phyloP scores from a whole-genome alignment of 2,113 vertebrate species.

The Melanostigma gelatinosum region DNA sequence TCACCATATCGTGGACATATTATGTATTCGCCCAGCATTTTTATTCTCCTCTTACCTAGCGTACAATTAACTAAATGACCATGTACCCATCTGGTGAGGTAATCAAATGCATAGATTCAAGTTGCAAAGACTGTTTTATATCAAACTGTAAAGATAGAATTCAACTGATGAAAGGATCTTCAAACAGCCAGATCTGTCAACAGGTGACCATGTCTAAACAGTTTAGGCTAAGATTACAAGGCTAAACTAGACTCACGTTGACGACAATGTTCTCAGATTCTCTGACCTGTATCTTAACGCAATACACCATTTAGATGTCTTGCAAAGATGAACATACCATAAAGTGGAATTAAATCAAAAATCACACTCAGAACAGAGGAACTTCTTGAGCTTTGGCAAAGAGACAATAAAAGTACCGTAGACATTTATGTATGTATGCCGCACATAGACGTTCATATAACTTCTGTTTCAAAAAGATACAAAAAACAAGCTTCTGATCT shows the following conservation, averaged over 20 bases:
- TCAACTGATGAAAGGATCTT: not conserved
- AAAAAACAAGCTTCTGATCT: not conserved
- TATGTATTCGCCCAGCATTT: slow-evolving; percentile 7
- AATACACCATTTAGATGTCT: not conserved
- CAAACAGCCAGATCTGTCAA: not conserved
- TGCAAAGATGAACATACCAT: not conserved
- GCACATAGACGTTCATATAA: not conserved
- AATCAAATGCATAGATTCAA: not conserved
- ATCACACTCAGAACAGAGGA: not conserved
- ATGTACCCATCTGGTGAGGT: slow-evolving; percentile 5
- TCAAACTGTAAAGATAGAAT: not conserved
- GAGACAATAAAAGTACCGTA: not conserved
- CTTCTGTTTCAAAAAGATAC: not conserved
- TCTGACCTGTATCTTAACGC: not conserved
- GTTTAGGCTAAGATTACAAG: not conserved
- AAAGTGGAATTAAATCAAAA: not conserved
- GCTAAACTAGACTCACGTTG: not conserved
- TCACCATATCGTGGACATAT: not conserved
- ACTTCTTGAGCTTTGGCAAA: not conserved
- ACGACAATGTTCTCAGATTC: not conserved
- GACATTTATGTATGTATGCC: not conserved
- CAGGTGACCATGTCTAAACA: not conserved
- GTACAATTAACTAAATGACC: slow-evolving; percentile 13
- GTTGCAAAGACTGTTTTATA: slow-evolving; percentile 18
- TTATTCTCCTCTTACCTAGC: not conserved